Evolutionary conservation across 2,888 invertebrate species (phyloP).

Genomic region (Rhagonycha lutea): DNA sequence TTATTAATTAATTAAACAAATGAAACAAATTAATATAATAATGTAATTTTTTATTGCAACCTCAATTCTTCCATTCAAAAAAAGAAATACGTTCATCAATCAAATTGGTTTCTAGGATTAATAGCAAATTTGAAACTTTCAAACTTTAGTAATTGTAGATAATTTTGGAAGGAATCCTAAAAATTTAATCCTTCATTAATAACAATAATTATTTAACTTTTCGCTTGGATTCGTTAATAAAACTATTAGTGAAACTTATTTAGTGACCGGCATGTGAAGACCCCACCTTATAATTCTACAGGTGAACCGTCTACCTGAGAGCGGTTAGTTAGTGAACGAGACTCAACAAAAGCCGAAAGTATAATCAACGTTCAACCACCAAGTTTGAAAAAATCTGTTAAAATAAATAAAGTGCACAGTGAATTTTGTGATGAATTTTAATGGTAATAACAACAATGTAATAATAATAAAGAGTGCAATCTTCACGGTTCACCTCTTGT

Average conservation of each 20-base stretch:
- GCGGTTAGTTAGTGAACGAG: constrained; percentile 43
- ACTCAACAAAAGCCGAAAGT: constrained; percentile 30
- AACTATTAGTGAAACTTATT: constrained; percentile 7
- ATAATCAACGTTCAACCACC: neutral
- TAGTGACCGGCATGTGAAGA: constrained; percentile 29
- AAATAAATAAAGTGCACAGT: neutral
- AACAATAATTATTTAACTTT: neutral
- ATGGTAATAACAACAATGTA: neutral
- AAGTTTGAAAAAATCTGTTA: neutral
- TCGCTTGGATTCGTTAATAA: constrained; percentile 1
- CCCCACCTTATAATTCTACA: constrained; percentile 48
- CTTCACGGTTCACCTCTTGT: constrained; percentile 13
- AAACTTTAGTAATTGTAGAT: neutral
- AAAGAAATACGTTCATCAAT: neutral
- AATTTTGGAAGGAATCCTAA: neutral
- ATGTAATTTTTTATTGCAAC: neutral
- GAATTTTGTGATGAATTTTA: neutral
- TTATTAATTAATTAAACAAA: neutral
- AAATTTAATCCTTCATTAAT: neutral
- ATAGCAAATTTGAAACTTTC: neutral
- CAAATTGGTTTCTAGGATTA: neutral
- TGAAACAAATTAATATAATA: neutral
- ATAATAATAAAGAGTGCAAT: neutral
- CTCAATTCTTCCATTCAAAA: neutral
- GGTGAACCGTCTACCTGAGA: constrained; percentile 51